Percentiles rank a stretch among this genome's conserved stretches.
Evolutionary conservation across 2,113 vertebrate species (phyloP).

Genomic region (Ciconia boyciana): DNA sequence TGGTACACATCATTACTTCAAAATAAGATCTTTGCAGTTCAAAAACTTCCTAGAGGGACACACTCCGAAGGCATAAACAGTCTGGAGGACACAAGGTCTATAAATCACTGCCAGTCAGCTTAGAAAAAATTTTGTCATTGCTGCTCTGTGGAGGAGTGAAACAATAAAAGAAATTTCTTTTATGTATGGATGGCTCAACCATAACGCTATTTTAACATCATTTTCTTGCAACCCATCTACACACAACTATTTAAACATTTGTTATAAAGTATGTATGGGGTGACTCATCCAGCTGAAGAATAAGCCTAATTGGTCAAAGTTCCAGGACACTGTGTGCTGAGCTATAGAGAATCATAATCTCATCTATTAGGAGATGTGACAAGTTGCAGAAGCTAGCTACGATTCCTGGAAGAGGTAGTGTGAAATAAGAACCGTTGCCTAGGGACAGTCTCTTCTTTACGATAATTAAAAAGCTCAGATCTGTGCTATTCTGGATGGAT

Average conservation of each 20-base stretch:
- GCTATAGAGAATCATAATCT: slow-evolving; percentile 49
- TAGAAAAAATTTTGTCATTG: slow-evolving; percentile 18
- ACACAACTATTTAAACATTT: slow-evolving; percentile 8
- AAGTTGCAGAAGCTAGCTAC: slow-evolving; percentile 46
- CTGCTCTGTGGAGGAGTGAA: slow-evolving; percentile 10
- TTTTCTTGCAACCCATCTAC: slow-evolving; percentile 44
- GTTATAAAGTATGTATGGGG: slow-evolving; percentile 32
- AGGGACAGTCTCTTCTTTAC: slow-evolving; percentile 54
- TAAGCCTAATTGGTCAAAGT: slow-evolving; percentile 63
- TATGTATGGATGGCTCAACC: neutral
- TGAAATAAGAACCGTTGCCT: slow-evolving; percentile 49
- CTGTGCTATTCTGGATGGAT: slow-evolving; percentile 36
- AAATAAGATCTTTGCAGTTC: neutral
- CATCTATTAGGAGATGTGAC: slow-evolving; percentile 62
- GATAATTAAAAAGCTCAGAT: slow-evolving; percentile 56
- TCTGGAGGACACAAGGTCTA: neutral
- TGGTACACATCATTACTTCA: neutral
- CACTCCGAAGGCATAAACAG: neutral
- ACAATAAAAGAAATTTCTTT: neutral
- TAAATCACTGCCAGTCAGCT: slow-evolving; percentile 11
- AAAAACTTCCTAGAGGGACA: neutral
- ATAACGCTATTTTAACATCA: slow-evolving; percentile 29
- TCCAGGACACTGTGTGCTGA: slow-evolving; percentile 56
- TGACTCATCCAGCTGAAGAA: slow-evolving; percentile 57
- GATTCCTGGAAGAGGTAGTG: slow-evolving; percentile 59